Percentiles rank a stretch among this genome's conserved stretches.
These are phyloP conservation scores for Dolichomitus sp. DNA, from an alignment of 2,888 invertebrate species.

Conservation along the genomic window DNA sequence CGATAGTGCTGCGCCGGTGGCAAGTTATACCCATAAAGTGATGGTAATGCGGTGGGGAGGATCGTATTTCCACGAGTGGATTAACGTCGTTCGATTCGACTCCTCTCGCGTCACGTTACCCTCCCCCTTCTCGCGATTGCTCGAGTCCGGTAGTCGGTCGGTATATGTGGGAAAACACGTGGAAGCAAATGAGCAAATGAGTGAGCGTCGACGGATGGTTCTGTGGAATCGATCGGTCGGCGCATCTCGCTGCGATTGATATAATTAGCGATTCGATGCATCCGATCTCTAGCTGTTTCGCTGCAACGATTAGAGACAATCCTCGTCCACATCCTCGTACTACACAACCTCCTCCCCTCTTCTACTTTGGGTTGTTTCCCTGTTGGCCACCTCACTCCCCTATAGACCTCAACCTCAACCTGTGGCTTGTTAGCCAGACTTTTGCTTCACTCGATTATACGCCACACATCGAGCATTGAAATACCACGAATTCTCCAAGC, in stretches of 20 bases:
- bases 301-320: conserved; percentile 53
- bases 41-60: not conserved
- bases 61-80: conserved; percentile 53
- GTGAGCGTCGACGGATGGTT: conserved; percentile 43
- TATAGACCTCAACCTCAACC: conserved; percentile 20
- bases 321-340: conserved; percentile 38
- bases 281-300: conserved; percentile 39
- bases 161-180: conserved; percentile 35
- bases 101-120: conserved; percentile 55
- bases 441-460: conserved; percentile 48
- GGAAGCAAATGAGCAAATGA: conserved; percentile 49
- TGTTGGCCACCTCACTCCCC: not conserved
- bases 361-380: not conserved
- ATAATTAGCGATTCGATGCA: conserved; percentile 57
- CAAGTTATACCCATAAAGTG: conserved; percentile 6
- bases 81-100: conserved; percentile 54
- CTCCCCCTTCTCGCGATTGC: conserved; percentile 30
- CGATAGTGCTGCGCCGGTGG: conserved; percentile 8
- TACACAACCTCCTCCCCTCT: not conserved
- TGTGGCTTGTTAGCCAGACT: conserved; percentile 42
- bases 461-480: conserved; percentile 12
- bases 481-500: conserved; percentile 41
- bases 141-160: conserved; percentile 20
- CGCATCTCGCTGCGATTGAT: conserved; percentile 53
- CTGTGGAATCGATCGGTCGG: conserved; percentile 36